Evolutionary conservation across 1,140 invertebrate genomes (phyloP).

Genomic region (Formica selysi): DNA sequence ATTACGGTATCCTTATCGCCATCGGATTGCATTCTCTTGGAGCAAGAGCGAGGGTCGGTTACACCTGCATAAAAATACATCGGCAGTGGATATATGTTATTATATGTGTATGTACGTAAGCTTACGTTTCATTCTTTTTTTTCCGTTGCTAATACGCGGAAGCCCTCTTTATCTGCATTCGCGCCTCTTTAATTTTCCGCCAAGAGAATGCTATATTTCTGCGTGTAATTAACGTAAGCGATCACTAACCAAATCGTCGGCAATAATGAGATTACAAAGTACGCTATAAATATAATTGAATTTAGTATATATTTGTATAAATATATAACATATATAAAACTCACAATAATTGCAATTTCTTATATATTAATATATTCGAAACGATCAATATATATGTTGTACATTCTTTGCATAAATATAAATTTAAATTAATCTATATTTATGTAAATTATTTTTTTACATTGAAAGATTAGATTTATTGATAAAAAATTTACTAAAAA

Average conservation of each 20-base stretch:
- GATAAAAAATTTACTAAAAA: neutral
- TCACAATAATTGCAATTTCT: neutral
- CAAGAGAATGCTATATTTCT: neutral
- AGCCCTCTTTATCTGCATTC: neutral
- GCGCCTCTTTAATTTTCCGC: slow-evolving; percentile 39
- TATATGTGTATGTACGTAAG: neutral
- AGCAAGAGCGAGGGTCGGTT: slow-evolving; percentile 21
- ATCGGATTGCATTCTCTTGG: slow-evolving; percentile 37
- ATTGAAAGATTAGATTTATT: neutral
- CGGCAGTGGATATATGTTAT: slow-evolving; percentile 32
- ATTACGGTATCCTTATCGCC: slow-evolving; percentile 37
- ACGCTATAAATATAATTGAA: neutral
- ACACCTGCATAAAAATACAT: slow-evolving; percentile 33
- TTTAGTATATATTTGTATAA: neutral
- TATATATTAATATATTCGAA: neutral
- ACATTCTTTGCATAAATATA: too few species aligned
- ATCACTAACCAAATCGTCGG: neutral
- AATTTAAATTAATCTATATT: too few species aligned
- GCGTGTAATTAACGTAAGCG: neutral
- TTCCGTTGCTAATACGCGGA: neutral
- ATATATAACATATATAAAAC: neutral
- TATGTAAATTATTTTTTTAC: neutral
- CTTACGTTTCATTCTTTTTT: neutral
- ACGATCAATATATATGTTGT: too few species aligned
- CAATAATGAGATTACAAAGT: neutral